A percentile compares a stretch with the other conserved stretches of the same genome.
Conservation (phyloP, 2,888 invertebrate species). For the Epinotia nisella region DNA sequence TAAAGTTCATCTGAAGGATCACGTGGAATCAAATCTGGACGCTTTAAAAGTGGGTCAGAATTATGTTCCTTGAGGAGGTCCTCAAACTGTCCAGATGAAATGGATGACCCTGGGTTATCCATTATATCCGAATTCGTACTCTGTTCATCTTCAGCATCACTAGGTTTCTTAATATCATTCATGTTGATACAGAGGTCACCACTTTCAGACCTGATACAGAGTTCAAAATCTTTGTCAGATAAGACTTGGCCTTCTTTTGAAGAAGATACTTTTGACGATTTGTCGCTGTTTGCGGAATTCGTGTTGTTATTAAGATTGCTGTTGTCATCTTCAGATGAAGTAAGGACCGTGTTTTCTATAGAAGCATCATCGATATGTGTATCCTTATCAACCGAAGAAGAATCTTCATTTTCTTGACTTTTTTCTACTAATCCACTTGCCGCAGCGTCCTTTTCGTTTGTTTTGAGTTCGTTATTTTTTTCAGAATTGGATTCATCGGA, state of each 20-base stretch:
- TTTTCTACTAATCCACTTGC: conserved; percentile 44
- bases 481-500: conserved; percentile 54
- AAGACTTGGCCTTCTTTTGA: conserved; percentile 3
- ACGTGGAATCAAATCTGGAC: conserved; percentile 14
- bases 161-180: conserved; percentile 15
- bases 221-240: neutral
- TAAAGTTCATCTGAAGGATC: conserved; percentile 17
- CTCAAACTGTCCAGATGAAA: conserved; percentile 27
- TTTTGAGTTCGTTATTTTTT: conserved; percentile 55
- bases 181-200: neutral
- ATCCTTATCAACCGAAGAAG: conserved; percentile 46
- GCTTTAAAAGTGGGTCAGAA: conserved; percentile 21
- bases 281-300: conserved; percentile 1
- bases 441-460: conserved; percentile 45
- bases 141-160: conserved; percentile 32
- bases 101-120: conserved; percentile 15
- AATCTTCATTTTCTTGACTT: conserved; percentile 52
- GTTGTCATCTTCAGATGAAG: conserved; percentile 65
- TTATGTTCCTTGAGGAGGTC: conserved; percentile 28
- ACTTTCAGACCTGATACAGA: conserved; percentile 2
- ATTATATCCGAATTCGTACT: conserved; percentile 14
- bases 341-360: conserved; percentile 65
- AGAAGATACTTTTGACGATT: neutral
- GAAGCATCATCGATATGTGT: conserved; percentile 52
- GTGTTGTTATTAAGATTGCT: conserved; percentile 25